Percentiles rank a stretch among this genome's conserved stretches.
These are phyloP conservation scores for Saxidomus purpurata DNA, from an alignment of 1,140 invertebrate species.

Conservation along the genomic window DNA sequence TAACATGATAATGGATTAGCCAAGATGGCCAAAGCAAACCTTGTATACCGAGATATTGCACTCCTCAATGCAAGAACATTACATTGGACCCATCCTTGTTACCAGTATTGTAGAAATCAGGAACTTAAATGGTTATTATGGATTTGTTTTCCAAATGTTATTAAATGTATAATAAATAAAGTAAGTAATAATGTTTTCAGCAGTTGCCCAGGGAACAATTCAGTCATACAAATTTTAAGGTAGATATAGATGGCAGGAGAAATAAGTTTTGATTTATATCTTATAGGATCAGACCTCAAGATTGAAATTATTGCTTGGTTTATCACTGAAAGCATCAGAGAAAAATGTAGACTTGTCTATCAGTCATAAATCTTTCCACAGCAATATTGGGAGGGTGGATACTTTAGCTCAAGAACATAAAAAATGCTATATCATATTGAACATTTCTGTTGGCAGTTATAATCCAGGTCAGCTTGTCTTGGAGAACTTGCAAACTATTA, in stretches of 20 bases:
- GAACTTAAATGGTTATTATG: no score
- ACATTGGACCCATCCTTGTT: no score
- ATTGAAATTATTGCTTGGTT: constrained; percentile 29
- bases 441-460: no score
- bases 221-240: background rate
- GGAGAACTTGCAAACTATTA: no score
- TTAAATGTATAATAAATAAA: no score
- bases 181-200: background rate
- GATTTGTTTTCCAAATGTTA: no score
- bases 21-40: no score
- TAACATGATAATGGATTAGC: constrained; percentile 15
- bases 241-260: background rate
- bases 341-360: constrained; percentile 16
- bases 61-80: no score
- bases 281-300: constrained; percentile 5
- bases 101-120: no score
- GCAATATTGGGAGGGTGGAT: background rate
- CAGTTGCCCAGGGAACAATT: background rate
- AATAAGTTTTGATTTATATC: constrained; percentile 35
- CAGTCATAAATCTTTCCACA: constrained; percentile 11
- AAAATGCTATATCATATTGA: no score
- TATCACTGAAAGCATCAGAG: constrained; percentile 4
- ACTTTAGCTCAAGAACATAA: background rate
- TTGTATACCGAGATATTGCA: no score
- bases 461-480: no score